These are phyloP conservation scores for Lethrus apterus DNA, from an alignment of 1,140 invertebrate species.

Conservation along the genomic window DNA sequence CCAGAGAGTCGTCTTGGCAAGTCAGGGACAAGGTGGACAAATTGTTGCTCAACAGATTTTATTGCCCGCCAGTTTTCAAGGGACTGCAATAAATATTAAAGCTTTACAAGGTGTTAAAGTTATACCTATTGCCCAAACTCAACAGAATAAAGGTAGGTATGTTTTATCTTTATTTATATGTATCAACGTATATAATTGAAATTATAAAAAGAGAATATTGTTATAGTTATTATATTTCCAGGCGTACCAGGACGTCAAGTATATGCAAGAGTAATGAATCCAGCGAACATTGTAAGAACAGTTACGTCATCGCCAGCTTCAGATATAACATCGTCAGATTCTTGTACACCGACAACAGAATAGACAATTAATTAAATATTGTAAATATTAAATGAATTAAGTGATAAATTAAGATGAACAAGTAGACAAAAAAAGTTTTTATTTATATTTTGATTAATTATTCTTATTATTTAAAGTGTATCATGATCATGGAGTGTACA, in stretches of 20 bases:
- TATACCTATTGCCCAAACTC: slow-evolving; percentile 46
- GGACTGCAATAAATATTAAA: slow-evolving; percentile 55
- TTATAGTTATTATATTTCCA: slow-evolving; percentile 19
- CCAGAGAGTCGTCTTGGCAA: slow-evolving; percentile 56
- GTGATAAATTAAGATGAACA: too few species aligned
- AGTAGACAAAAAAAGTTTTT: neutral
- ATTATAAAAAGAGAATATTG: neutral
- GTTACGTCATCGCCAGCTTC: slow-evolving; percentile 4
- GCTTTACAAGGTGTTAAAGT: slow-evolving; percentile 62
- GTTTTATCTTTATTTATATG: neutral
- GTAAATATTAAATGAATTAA: slow-evolving; percentile 4
- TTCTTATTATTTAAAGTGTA: neutral
- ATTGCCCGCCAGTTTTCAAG: slow-evolving; percentile 48
- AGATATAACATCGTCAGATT: slow-evolving; percentile 1
- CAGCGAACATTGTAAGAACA: slow-evolving; percentile 29
- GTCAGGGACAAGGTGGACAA: slow-evolving; percentile 47
- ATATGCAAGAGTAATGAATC: slow-evolving; percentile 39
- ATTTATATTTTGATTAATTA: slow-evolving; percentile 10
- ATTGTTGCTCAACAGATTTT: slow-evolving; percentile 48
- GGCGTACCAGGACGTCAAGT: slow-evolving; percentile 38
- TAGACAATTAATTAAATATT: slow-evolving; percentile 4
- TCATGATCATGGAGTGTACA: slow-evolving; percentile 5
- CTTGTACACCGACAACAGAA: slow-evolving; percentile 11
- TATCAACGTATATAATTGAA: too few species aligned
- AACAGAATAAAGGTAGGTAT: slow-evolving; percentile 33